Evolutionary conservation across 2,888 invertebrate species (phyloP), one percentile per base, ranked within the genome.

Genomic region (Schizotus pectinicornis): DNA sequence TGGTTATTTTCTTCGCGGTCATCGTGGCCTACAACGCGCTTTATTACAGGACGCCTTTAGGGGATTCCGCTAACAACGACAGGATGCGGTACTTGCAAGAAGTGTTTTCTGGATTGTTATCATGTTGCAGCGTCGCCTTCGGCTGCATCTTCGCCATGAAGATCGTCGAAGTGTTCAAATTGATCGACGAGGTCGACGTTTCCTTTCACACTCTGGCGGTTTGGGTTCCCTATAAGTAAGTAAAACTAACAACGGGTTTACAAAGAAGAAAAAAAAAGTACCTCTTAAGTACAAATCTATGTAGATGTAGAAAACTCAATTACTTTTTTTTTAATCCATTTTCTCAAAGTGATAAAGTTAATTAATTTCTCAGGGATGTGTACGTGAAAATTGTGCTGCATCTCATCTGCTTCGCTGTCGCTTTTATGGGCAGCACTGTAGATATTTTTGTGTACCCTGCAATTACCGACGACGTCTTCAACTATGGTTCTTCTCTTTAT

Each of bases 181-280:
- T 59, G 32, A 53, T 72, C 33, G 56, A 67, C 12, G 65, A 67
- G 30, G 63, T 70, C 13, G 72, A 72, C 57, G 56, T 57, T 8
- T 50, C 57, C 6, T 64, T 72, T 51, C 57, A 64, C 39, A 59
- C 43, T 36, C 38, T 72, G 12, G 64, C 65, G 3, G 61, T 71
- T 8, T 68, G 67, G 65, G 56, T 71, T 43, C 61, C 64, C 1
- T 68, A 72, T 37, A 67, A 62, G 72, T 72, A 59, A 61, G 57
- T 46, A 32, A 7, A n/a, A n/a, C n/a, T n/a, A n/a, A n/a, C n/a
- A n/a, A n/a, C n/a, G n/a, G n/a, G n/a, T n/a, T n/a, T n/a, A n/a
- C n/a, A n/a, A n/a, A n/a, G n/a, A n/a, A n/a, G n/a, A n/a, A n/a
- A n/a, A n/a, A n/a, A n/a, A n/a, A n/a, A n/a, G n/a, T n/a, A n/a